These are phyloP conservation scores for Aphaenogaster floridana DNA, from an alignment of 1,140 invertebrate genomes.

Conservation along the genomic window DNA sequence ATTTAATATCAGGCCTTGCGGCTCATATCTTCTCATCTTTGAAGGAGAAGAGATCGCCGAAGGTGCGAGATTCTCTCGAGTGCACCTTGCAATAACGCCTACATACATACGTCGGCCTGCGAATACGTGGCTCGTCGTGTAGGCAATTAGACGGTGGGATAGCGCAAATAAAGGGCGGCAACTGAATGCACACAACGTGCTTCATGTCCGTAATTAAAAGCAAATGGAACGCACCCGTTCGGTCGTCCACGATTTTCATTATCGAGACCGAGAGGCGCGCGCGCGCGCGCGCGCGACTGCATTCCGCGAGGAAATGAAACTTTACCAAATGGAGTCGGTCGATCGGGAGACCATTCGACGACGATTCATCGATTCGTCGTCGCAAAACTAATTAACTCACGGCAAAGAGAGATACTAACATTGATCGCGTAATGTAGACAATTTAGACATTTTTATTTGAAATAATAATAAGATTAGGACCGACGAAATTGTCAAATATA, in stretches of 20 bases:
- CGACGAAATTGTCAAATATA: no score
- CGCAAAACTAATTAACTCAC: constrained; percentile 9
- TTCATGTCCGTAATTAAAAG: constrained; percentile 61
- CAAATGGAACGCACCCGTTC: constrained; percentile 18
- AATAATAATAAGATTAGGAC: no score
- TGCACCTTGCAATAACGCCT: constrained; percentile 62
- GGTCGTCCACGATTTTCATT: constrained; percentile 43
- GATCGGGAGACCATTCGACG: background rate
- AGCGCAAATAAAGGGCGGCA: constrained; percentile 68
- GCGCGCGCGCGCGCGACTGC: background rate
- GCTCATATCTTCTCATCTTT: constrained; percentile 47
- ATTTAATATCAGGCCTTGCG: constrained; percentile 44
- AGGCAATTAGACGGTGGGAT: constrained; percentile 72
- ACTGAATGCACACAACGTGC: constrained; percentile 61
- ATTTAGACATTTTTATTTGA: background rate
- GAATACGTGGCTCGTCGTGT: constrained; percentile 59
- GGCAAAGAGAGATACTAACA: background rate
- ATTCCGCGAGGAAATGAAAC: constrained; percentile 24
- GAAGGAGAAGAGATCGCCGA: constrained; percentile 39
- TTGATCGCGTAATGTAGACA: background rate
- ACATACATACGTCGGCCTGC: constrained; percentile 55
- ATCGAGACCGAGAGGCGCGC: background rate
- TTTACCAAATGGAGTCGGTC: constrained; percentile 20
- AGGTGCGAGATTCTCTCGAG: constrained; percentile 55
- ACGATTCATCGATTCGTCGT: background rate